Conservation (phyloP, 2,888 invertebrate species). For the Electrophaes corylata region DNA sequence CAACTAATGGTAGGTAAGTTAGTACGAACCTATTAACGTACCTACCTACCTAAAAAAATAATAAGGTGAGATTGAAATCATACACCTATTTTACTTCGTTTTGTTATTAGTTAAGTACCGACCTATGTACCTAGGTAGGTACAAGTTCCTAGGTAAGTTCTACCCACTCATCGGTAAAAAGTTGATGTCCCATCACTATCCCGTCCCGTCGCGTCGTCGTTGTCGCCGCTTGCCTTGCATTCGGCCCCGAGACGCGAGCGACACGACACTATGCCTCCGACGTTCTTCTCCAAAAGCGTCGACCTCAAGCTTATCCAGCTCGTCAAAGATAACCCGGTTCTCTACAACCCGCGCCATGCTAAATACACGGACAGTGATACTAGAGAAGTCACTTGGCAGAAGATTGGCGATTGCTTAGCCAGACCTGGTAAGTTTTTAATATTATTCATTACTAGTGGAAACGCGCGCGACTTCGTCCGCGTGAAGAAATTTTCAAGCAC, state of each 20-base stretch:
- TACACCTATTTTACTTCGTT: no score
- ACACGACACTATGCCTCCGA: conserved; percentile 59
- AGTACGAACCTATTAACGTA: no score
- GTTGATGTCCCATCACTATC: conserved; percentile 34
- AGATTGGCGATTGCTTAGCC: conserved; percentile 66
- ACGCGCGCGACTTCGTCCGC: no score
- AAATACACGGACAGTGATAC: conserved; percentile 66
- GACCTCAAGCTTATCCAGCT: conserved; percentile 63
- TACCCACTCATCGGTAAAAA: no score
- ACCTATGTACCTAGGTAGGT: no score
- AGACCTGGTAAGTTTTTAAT: conserved; percentile 65
- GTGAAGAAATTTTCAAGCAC: no score
- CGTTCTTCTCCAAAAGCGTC: conserved; percentile 57
- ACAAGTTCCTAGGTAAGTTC: no score
- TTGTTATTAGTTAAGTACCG: no score
- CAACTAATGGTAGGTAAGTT: no score
- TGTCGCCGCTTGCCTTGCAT: conserved; percentile 26
- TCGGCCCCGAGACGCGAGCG: conserved; percentile 32
- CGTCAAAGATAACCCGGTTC: conserved; percentile 63
- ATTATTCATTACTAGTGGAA: no score
- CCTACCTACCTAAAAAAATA: no score
- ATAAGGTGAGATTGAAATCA: no score
- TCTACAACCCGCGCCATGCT: conserved; percentile 65
- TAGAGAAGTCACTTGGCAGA: conserved; percentile 72
- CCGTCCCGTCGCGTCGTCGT: conserved; percentile 33